Base-by-base conservation (phyloP, 2,888 invertebrate genomes). In the Tachina grossa region DNA sequence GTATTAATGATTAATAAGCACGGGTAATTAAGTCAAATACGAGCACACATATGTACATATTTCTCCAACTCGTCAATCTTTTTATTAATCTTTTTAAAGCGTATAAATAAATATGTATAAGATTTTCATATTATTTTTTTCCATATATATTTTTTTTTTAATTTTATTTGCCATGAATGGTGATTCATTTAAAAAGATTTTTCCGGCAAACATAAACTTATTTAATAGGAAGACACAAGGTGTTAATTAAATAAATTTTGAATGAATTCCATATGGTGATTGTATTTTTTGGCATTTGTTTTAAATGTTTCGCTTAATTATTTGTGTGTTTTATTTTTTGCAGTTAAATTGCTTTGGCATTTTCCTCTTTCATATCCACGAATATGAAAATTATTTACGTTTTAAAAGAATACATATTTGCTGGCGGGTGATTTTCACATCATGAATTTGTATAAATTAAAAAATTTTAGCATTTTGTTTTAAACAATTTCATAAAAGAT, bases 1-100 rank as follows among this genome's bases (percentile, higher is more conserved):
- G 72, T 75, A 47, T 51, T 75, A 81, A 75, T 81, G 68, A 80
- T 75, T 75, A 81, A 74, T 66, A 74, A 31, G 31, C 6, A 63
- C 66, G 59, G 74, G 51, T 74, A 81, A 75, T 81, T 68, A 75
- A 75, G 68, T 75, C 22, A 53, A 68, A 75, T 61, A 6, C 31
- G 31, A 31, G 6, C 31, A 6, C 6, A 6, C 6, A 75, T 61
- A 16, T 61, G 4, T 31, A 31, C 31, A 75, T 68, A 16, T 68
- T 57, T 79, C 65, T 55, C 14, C 45, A 72, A 65, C 39, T 72
- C 22, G 31, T 71, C 63, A 65, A 41, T 55, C 45, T 65, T 63
- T 53, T n/a, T 31, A 19, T 45, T 78, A 43, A 61, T 65, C 55
- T 47, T 57, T 45, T 71, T 19, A 49, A 41, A 6, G n/a, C n/a